These are phyloP conservation scores for Halocynthia aurantium DNA, from an alignment of 23 tunicate species.

Conservation along the genomic window DNA sequence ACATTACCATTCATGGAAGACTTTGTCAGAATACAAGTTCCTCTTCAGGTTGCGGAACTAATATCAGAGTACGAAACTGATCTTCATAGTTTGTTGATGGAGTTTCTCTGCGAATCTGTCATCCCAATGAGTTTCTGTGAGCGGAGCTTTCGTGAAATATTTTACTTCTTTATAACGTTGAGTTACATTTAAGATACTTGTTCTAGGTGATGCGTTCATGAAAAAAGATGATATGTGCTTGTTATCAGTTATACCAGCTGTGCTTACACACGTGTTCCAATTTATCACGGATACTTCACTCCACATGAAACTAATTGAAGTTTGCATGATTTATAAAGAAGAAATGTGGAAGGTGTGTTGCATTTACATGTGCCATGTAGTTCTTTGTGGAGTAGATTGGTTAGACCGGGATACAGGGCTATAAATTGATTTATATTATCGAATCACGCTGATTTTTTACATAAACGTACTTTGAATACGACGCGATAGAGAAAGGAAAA, in stretches of 20 bases:
- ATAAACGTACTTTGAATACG: no score
- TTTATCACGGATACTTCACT: constrained; percentile 40
- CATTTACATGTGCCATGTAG: no score
- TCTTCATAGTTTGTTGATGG: constrained; percentile 20
- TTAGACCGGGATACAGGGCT: no score
- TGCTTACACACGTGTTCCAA: constrained; percentile 53
- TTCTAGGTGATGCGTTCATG: neutral
- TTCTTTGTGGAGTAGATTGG: no score
- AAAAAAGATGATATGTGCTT: neutral
- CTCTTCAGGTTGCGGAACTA: constrained; percentile 15
- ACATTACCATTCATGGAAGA: constrained; percentile 20
- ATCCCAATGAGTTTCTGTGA: constrained; percentile 69
- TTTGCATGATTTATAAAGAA: constrained; percentile 69
- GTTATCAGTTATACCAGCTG: constrained; percentile 34
- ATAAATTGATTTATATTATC: no score
- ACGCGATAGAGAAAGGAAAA: no score
- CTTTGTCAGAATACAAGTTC: constrained; percentile 3
- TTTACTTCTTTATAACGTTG: neutral
- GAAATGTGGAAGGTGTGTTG: constrained; percentile 71
- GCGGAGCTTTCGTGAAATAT: neutral
- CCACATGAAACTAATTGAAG: constrained; percentile 74
- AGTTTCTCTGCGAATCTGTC: constrained; percentile 26
- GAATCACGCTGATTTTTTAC: no score
- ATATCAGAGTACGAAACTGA: constrained; percentile 10
- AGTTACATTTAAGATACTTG: neutral